phyloP scores from a whole-genome alignment of 2,113 vertebrate genomes.

The Bettongia penicillata region DNA sequence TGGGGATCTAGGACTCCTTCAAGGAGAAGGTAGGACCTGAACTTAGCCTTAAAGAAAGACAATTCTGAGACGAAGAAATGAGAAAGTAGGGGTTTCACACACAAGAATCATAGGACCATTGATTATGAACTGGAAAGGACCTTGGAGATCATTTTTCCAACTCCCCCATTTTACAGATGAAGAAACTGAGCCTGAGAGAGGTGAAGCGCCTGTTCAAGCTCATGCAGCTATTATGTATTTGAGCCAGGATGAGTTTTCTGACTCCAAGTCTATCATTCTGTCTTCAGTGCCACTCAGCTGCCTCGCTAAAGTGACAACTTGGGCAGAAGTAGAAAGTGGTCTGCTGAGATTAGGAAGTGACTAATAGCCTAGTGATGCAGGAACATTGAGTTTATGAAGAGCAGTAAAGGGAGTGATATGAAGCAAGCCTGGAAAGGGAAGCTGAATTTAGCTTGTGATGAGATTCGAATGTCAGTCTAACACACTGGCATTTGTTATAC shows the following conservation, averaged over 20 bases:
- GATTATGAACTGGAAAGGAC: neutral
- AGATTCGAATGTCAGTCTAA: too few species aligned
- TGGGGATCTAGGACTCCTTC: neutral
- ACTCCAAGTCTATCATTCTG: neutral
- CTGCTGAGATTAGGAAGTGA: neutral
- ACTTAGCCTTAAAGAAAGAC: neutral
- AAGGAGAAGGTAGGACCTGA: neutral
- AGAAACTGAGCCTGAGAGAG: neutral
- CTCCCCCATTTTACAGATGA: neutral
- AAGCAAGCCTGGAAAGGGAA: too few species aligned
- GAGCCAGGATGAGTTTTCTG: neutral
- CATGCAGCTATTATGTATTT: fast-evolving
- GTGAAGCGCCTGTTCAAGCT: too few species aligned
- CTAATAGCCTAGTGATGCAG: neutral
- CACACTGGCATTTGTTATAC: too few species aligned
- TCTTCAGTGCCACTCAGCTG: neutral
- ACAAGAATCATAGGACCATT: neutral
- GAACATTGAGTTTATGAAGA: neutral
- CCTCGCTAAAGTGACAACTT: neutral
- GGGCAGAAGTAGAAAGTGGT: neutral
- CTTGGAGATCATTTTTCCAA: neutral
- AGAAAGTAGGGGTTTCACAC: neutral
- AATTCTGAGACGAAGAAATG: neutral
- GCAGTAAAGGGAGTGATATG: too few species aligned
- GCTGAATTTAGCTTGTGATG: too few species aligned